Evolutionary conservation across 1,140 invertebrate genomes (phyloP).

Genomic region (Gryon sp.): DNA sequence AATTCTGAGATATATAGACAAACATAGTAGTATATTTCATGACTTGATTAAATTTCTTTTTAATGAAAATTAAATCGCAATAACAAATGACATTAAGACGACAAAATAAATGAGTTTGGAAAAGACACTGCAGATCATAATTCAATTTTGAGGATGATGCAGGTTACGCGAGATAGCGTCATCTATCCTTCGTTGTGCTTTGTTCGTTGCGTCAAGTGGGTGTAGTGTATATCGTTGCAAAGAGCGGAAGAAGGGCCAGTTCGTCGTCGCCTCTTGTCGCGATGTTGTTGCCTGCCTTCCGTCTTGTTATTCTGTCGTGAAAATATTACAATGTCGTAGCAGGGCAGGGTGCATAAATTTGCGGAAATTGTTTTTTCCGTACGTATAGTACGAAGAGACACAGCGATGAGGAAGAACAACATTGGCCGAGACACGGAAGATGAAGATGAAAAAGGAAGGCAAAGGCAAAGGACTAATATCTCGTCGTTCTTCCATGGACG

Average conservation of each 20-base stretch:
- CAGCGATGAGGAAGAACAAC: slow-evolving; percentile 59
- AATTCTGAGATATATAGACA: no score
- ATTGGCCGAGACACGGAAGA: slow-evolving; percentile 48
- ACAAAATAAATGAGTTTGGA: no score
- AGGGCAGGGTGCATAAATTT: slow-evolving; percentile 74
- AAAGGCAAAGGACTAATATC: slow-evolving; percentile 67
- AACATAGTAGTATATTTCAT: no score
- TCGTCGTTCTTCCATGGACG: slow-evolving; percentile 58
- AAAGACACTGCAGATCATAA: slow-evolving; percentile 21
- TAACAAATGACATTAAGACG: no score
- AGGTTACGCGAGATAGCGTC: slow-evolving; percentile 46
- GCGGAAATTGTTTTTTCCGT: slow-evolving; percentile 72
- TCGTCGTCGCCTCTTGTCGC: slow-evolving; percentile 57
- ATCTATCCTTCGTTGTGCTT: slow-evolving; percentile 44
- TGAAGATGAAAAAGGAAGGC: slow-evolving; percentile 56
- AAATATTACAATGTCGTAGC: slow-evolving; percentile 70
- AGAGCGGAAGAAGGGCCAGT: slow-evolving; percentile 55
- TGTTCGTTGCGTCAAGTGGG: slow-evolving; percentile 58
- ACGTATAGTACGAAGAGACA: slow-evolving; percentile 31
- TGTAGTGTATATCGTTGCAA: slow-evolving; percentile 52
- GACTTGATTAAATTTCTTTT: no score
- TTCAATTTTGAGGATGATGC: slow-evolving; percentile 42
- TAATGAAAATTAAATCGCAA: no score
- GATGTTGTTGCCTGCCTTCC: slow-evolving; percentile 46
- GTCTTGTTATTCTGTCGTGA: slow-evolving; percentile 64